A percentile compares a stretch with the other conserved stretches of the same genome.
Evolutionary conservation across 2,888 invertebrate genomes (phyloP).

Genomic region (Dermolepida albohirtum): DNA sequence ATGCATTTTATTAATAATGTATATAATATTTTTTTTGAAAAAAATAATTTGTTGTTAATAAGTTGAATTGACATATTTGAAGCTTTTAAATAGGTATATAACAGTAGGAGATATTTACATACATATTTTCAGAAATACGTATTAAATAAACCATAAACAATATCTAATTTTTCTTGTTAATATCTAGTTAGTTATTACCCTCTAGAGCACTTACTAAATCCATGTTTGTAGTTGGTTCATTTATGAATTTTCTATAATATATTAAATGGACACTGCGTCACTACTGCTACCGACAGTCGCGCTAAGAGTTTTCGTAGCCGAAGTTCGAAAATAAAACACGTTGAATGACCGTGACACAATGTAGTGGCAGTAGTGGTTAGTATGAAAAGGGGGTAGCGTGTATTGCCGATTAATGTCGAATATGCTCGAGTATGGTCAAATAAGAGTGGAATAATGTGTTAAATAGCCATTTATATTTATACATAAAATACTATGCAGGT

Average conservation of each 20-base stretch:
- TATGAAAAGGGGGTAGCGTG: conserved; percentile 55
- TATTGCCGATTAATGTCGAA: conserved; percentile 50
- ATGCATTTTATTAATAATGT: no score
- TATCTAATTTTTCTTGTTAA: conserved; percentile 3
- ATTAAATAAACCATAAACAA: no score
- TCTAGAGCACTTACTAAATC: neutral
- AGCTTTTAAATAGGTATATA: no score
- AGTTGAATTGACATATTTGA: no score
- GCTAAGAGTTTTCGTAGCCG: conserved; percentile 51
- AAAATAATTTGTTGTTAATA: no score
- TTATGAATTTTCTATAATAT: neutral
- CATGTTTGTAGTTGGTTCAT: neutral
- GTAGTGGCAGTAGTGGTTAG: conserved; percentile 55
- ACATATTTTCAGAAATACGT: no score
- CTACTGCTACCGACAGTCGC: conserved; percentile 4
- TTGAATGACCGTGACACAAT: conserved; percentile 59
- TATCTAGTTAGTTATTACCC: neutral
- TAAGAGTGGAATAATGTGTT: conserved; percentile 27
- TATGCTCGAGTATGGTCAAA: conserved; percentile 54
- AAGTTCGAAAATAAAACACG: conserved; percentile 51
- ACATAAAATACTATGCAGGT: neutral
- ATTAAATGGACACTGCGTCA: conserved; percentile 6
- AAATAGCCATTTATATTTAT: conserved; percentile 1
- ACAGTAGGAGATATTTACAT: no score
- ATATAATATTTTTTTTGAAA: no score